These are phyloP conservation scores for Sinocyclocheilus anophthalmus DNA, from an alignment of 2,113 vertebrate genomes.

Conservation along the genomic window DNA sequence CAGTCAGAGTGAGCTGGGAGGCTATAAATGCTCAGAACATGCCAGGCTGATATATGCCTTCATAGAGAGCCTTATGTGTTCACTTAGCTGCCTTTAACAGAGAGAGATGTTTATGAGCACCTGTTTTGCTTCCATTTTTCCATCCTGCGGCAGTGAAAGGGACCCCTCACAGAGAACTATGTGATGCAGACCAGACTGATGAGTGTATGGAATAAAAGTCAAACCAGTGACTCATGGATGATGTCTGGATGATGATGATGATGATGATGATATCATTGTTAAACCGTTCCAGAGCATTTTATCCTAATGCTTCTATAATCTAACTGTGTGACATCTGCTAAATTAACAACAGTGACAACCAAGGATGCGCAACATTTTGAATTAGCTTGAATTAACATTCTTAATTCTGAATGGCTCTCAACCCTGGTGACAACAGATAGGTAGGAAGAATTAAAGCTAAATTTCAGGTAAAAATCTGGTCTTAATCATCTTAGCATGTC, in stretches of 20 bases:
- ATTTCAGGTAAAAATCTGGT: constrained; percentile 2
- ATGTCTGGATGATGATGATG: background rate
- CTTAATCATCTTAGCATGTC: background rate
- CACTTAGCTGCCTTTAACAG: background rate
- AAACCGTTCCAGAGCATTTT: background rate
- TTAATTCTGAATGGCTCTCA: background rate
- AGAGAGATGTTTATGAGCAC: constrained; percentile 9
- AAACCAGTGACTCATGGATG: constrained; percentile 11
- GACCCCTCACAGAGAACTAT: constrained; percentile 27
- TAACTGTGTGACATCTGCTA: background rate
- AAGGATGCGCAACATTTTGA: too few relatives aligned
- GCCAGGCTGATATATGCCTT: background rate
- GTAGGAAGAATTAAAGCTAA: background rate
- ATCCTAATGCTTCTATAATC: background rate
- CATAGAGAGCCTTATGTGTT: constrained; percentile 2
- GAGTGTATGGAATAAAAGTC: constrained; percentile 33
- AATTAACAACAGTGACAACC: background rate
- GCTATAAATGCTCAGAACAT: constrained; percentile 5
- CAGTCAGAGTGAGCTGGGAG: constrained; percentile 23
- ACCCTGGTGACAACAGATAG: background rate
- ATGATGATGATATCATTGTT: constrained; percentile 30
- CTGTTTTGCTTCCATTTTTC: constrained; percentile 7
- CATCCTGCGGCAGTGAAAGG: constrained; percentile 8
- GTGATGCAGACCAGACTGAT: constrained; percentile 19
- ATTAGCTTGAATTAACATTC: background rate